These are phyloP conservation scores for Drosophila macrospina DNA, from an alignment of 2,888 invertebrate genomes.

Conservation along the genomic window DNA sequence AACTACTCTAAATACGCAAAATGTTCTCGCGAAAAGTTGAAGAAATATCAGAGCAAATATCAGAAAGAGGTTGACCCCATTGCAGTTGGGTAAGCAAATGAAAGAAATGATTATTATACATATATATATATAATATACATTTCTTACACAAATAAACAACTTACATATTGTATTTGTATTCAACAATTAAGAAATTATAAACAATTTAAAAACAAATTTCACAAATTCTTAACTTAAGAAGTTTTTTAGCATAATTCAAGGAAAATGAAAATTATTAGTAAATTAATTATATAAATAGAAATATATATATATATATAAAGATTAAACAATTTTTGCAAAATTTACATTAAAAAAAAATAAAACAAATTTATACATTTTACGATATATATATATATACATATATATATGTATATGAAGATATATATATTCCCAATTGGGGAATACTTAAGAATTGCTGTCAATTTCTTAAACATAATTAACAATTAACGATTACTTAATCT, in stretches of 20 bases:
- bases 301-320: conserved; percentile 26
- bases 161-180: conserved; percentile 30
- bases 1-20: neutral
- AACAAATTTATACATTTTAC: conserved; percentile 46
- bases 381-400: conserved; percentile 22
- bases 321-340: conserved; percentile 55
- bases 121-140: neutral
- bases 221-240: conserved; percentile 29
- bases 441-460: conserved; percentile 62
- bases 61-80: neutral
- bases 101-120: neutral
- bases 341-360: conserved; percentile 52
- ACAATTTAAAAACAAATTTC: conserved; percentile 17
- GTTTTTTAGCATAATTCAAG: conserved; percentile 38
- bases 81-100: no score
- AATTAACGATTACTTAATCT: conserved; percentile 43
- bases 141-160: conserved; percentile 11
- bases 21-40: neutral
- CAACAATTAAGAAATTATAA: conserved; percentile 15
- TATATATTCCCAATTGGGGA: conserved; percentile 8
- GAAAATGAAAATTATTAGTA: conserved; percentile 21
- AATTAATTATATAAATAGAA: conserved; percentile 26
- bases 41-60: no score
- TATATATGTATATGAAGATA: no score
- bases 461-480: conserved; percentile 62